A percentile compares a stretch with the other conserved stretches of the same genome.
Evolutionary conservation across 1,140 invertebrate genomes (phyloP).

Genomic region (Ceratina japonica): DNA sequence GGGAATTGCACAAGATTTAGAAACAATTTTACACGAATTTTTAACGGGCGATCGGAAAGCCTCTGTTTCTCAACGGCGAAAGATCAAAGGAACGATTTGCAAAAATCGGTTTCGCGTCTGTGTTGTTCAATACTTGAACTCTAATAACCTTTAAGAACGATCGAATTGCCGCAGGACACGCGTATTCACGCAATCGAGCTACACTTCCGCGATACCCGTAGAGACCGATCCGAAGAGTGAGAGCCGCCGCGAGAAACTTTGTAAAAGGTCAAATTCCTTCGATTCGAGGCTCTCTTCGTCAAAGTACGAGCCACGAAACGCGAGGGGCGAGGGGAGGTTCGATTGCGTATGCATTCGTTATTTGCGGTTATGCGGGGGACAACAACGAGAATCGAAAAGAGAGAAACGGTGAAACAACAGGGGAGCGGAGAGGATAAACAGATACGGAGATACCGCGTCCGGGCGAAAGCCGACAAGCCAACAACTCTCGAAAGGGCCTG

Average conservation of each 20-base stretch:
- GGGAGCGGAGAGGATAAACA: slow-evolving; percentile 52
- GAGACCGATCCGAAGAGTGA: slow-evolving; percentile 23
- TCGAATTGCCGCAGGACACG: slow-evolving; percentile 2
- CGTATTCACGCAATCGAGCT: not conserved
- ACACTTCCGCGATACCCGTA: slow-evolving; percentile 38
- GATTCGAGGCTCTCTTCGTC: slow-evolving; percentile 49
- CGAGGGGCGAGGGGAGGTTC: slow-evolving; percentile 52
- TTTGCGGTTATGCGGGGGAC: slow-evolving; percentile 53
- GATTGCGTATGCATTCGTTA: slow-evolving; percentile 60
- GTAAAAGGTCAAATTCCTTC: slow-evolving; percentile 44
- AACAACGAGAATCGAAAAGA: not conserved
- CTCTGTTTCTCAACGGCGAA: no score
- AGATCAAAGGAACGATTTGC: not conserved
- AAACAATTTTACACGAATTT: no score
- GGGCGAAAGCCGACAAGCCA: slow-evolving; percentile 60
- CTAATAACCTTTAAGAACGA: not conserved
- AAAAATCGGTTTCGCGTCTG: not conserved
- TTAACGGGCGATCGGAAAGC: no score
- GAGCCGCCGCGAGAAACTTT: slow-evolving; percentile 36
- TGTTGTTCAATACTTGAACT: not conserved
- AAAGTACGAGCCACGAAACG: slow-evolving; percentile 44
- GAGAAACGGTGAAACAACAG: slow-evolving; percentile 11
- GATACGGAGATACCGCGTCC: slow-evolving; percentile 60
- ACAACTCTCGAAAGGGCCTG: slow-evolving; percentile 60
- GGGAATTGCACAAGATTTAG: no score